Percentiles rank a stretch among this genome's conserved stretches.
Evolutionary conservation across 2,888 invertebrate genomes (phyloP).

Genomic region (Netelia inedita): DNA sequence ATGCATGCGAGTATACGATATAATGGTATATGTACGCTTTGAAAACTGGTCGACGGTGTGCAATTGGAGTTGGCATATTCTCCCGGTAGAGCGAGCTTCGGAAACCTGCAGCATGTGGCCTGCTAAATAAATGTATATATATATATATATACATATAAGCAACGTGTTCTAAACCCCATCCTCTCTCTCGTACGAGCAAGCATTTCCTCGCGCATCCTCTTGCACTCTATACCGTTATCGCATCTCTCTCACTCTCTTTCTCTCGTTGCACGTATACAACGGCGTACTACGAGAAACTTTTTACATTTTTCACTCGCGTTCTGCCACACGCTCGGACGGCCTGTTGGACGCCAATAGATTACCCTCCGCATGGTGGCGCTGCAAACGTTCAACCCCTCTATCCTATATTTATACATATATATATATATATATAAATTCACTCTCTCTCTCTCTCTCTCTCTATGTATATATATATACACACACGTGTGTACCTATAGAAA

Average conservation of each 20-base stretch:
- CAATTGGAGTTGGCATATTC: constrained; percentile 78
- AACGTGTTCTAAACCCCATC: not conserved
- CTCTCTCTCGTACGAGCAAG: constrained; percentile 31
- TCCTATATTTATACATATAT: not conserved
- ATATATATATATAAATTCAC: not conserved
- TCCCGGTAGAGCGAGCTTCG: constrained; percentile 19
- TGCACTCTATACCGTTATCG: not conserved
- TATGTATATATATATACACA: not conserved
- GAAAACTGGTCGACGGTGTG: constrained; percentile 14
- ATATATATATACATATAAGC: not conserved
- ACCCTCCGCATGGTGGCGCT: constrained; percentile 34
- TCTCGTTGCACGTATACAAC: not conserved
- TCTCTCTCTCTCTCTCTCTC: too few species aligned
- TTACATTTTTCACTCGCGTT: constrained; percentile 62
- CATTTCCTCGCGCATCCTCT: constrained; percentile 27
- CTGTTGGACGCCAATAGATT: constrained; percentile 60
- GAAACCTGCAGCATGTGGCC: constrained; percentile 53
- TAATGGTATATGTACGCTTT: not conserved
- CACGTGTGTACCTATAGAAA: not conserved
- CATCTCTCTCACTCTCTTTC: not conserved
- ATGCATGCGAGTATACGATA: not conserved
- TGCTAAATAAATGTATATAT: constrained; percentile 36
- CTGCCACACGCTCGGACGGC: constrained; percentile 40
- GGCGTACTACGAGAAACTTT: constrained; percentile 57
- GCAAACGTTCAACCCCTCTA: not conserved